Evolutionary conservation across 2,797 vertebrate species (phyloP).

Genomic region (Astyanax mexicanus): DNA sequence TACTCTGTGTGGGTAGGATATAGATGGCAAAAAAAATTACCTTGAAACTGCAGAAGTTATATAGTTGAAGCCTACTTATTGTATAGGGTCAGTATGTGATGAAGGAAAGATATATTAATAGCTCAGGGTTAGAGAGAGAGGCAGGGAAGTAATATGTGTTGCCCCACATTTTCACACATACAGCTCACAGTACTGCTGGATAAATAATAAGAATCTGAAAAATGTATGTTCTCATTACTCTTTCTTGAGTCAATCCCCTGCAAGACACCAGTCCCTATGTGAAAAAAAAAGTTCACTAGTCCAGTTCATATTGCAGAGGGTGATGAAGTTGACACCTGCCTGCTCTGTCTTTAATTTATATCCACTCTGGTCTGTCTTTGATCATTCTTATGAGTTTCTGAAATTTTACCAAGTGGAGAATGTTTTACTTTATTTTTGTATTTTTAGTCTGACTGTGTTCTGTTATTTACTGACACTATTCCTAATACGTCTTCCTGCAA

Average conservation of each 20-base stretch:
- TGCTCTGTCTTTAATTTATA: not conserved
- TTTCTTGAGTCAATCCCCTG: not conserved
- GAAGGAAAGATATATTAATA: conserved; percentile 34
- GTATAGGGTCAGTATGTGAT: not conserved
- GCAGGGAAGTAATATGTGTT: conserved; percentile 15
- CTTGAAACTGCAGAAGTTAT: not conserved
- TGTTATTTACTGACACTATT: not conserved
- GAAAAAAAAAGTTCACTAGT: no score
- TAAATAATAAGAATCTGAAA: conserved; percentile 10
- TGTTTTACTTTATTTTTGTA: not conserved
- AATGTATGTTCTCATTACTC: conserved; percentile 30
- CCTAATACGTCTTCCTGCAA: conserved; percentile 2
- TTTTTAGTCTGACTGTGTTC: not conserved
- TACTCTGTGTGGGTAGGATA: conserved; percentile 7
- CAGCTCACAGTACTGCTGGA: not conserved
- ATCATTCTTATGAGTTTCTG: not conserved
- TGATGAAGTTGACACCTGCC: not conserved
- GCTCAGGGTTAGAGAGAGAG: conserved; percentile 53
- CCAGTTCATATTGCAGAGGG: not conserved
- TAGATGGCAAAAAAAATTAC: conserved; percentile 6
- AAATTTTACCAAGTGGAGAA: not conserved
- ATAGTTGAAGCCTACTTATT: not conserved
- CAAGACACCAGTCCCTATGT: not conserved
- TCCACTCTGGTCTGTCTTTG: no score
- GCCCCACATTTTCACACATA: conserved; percentile 1